Conservation (phyloP, 2,113 vertebrate genomes). For the Hypanus sabinus region DNA sequence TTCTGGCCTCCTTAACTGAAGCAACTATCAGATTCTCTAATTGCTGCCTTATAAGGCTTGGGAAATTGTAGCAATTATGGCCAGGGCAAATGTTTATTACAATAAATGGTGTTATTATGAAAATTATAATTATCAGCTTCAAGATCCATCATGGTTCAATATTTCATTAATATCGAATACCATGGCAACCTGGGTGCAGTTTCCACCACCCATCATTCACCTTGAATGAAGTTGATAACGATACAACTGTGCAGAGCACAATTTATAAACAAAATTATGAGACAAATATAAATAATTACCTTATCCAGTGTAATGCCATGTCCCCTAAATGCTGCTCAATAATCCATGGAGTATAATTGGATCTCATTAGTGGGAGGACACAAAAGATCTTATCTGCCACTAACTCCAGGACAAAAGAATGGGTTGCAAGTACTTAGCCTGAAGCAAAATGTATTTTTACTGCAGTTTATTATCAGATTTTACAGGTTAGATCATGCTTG, state of each 20-base stretch:
- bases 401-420: background rate
- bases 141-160: background rate
- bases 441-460: constrained; percentile 6
- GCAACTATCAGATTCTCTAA: background rate
- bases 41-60: background rate
- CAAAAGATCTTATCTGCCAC: background rate
- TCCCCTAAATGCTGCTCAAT: background rate
- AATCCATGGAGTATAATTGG: background rate
- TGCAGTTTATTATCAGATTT: background rate
- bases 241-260: background rate
- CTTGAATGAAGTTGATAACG: background rate
- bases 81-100: constrained; percentile 5
- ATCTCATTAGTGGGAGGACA: background rate
- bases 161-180: constrained; percentile 1
- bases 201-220: background rate
- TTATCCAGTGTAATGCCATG: background rate
- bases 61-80: background rate
- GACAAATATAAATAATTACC: background rate
- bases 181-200: background rate
- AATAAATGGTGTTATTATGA: constrained; percentile 11
- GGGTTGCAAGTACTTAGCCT: background rate
- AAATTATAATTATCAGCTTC: background rate
- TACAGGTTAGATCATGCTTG: background rate
- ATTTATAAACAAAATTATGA: background rate
- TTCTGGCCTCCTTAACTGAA: background rate